Percentiles rank a stretch among this genome's conserved stretches.
Conservation (phyloP, 2,113 vertebrate genomes). For the Otolemur garnettii region DNA sequence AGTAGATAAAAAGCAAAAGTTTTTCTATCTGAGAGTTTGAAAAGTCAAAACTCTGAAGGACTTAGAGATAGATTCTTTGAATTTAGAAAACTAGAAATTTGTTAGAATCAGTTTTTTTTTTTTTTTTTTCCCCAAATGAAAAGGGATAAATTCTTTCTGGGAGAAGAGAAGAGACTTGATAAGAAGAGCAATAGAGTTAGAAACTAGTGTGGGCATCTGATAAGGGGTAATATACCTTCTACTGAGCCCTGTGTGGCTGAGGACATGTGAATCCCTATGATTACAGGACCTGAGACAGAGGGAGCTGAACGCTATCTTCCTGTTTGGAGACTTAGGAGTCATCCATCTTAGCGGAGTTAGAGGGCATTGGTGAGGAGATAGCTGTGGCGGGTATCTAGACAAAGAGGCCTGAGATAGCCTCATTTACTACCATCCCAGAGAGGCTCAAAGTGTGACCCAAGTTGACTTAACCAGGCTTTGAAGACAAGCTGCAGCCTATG, state of each 20-base stretch:
- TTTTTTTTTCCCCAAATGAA: not conserved
- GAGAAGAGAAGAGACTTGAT: not conserved
- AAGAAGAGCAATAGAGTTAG: not conserved
- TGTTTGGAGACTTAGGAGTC: not conserved
- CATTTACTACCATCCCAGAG: not conserved
- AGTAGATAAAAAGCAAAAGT: slow-evolving; percentile 36
- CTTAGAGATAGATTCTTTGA: slow-evolving; percentile 38
- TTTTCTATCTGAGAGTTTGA: not conserved
- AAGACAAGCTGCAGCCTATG: not conserved
- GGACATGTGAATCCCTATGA: not conserved
- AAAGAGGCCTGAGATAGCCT: not conserved
- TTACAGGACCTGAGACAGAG: not conserved
- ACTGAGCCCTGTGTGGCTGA: not conserved
- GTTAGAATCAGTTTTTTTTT: not conserved
- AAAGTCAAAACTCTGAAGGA: slow-evolving; percentile 52
- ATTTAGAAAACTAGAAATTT: not conserved
- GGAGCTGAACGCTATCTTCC: not conserved
- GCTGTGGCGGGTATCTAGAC: not conserved
- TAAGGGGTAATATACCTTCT: not conserved
- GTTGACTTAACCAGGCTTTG: not conserved
- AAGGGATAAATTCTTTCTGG: not conserved
- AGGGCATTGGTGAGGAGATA: not conserved
- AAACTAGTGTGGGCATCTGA: not conserved
- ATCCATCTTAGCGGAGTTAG: not conserved
- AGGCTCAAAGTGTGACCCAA: not conserved